phyloP scores from a whole-genome alignment of 2,113 vertebrate species.

The Erpornis zantholeuca region DNA sequence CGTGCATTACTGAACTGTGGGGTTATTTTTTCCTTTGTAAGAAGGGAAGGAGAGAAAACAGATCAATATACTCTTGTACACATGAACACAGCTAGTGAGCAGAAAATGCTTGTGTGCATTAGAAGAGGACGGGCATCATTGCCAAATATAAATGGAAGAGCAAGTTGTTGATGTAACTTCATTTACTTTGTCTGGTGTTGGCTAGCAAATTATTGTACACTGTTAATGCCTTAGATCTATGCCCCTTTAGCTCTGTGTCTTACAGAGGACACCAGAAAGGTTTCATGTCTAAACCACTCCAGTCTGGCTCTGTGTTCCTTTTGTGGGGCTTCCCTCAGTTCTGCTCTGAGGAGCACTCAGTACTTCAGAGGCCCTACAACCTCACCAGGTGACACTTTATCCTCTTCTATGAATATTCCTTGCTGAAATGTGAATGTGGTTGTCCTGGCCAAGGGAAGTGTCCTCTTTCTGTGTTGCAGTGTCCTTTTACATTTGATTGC shows the following conservation, averaged over 20 bases:
- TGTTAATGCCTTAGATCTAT: neutral
- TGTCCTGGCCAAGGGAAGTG: neutral
- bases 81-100: neutral
- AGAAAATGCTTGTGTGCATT: neutral
- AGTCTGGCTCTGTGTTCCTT: neutral
- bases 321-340: neutral
- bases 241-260: neutral
- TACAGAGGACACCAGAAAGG: neutral
- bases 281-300: neutral
- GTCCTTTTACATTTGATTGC: neutral
- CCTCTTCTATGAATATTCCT: neutral
- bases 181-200: neutral
- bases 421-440: neutral
- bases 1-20: neutral
- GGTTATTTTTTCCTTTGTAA: neutral
- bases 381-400: neutral
- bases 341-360: neutral
- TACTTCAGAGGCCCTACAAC: neutral
- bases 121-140: neutral
- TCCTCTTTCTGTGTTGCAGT: neutral
- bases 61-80: neutral
- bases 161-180: neutral
- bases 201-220: neutral
- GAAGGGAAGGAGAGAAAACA: neutral
- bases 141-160: neutral